phyloP scores from a whole-genome alignment of 2,888 invertebrate species.

The Drosophila helvetica region DNA sequence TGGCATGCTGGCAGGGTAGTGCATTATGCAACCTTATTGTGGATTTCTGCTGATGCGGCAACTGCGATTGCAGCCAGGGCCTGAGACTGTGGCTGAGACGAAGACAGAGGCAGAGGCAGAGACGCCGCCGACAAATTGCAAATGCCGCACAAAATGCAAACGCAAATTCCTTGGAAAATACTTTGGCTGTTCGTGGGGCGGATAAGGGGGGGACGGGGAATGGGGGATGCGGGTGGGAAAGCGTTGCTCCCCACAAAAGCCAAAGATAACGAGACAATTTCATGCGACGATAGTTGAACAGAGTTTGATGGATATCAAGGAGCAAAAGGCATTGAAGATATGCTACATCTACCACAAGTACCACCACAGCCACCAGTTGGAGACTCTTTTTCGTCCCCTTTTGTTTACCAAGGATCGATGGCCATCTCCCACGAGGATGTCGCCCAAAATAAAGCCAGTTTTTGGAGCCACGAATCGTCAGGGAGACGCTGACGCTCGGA shows the following conservation, averaged over 20 bases:
- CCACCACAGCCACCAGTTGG: too few relatives aligned
- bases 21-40: slow-evolving; percentile 58
- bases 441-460: too few relatives aligned
- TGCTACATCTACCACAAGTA: background rate
- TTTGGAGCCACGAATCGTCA: too few relatives aligned
- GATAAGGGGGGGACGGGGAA: background rate
- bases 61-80: slow-evolving; percentile 28
- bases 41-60: slow-evolving; percentile 51
- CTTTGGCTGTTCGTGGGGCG: slow-evolving; percentile 21
- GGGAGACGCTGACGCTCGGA: too few relatives aligned
- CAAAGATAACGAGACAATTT: slow-evolving; percentile 58
- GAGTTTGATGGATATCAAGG: slow-evolving; percentile 42
- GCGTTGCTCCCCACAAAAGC: slow-evolving; percentile 45
- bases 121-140: slow-evolving; percentile 48
- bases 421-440: too few relatives aligned
- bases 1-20: slow-evolving; percentile 29
- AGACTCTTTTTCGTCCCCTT: too few relatives aligned
- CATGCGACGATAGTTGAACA: slow-evolving; percentile 46
- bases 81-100: background rate
- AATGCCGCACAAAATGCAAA: slow-evolving; percentile 59
- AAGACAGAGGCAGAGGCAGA: background rate
- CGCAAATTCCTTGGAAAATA: slow-evolving; percentile 52
- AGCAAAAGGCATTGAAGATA: slow-evolving; percentile 22
- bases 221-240: slow-evolving; percentile 1
- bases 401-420: too few relatives aligned